Base-by-base conservation (phyloP, 2,888 invertebrate species). In the Nebria brevicollis region DNA sequence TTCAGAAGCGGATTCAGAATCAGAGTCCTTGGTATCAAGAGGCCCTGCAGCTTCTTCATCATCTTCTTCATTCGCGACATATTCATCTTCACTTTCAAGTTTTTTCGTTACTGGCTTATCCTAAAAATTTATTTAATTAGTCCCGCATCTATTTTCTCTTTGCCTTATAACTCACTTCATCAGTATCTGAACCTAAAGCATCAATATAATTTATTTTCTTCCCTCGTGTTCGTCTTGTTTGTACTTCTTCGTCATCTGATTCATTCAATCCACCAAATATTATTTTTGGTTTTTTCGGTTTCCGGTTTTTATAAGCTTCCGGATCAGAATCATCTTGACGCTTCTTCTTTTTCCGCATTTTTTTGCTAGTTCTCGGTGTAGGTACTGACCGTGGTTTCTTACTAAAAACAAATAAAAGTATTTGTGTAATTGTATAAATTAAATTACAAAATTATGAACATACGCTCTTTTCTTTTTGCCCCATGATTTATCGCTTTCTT, bases 201-300 rank as follows among this genome's bases (percentile, higher is more conserved):
- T 95, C 96, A 3, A 94, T 93, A 86, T 96, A 96, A 87, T 94
- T 93, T 83, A 94, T 94, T 88, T 94, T 94, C 85, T 92, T 91
- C 83, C 94, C 95, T 6, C 95, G 88, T 0, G 95, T 95, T 83
- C 94, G 90, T 85, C 94, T 91, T 77, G 92, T 91, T 82, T 93
- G 90, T 66, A 91, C 91, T 89, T 92, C 92, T 85, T 93, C 93
- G 75, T 88, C 87, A 43, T 87, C 88, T 26, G 89, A 89, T 70
- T 89, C 91, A 84, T 91, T 91, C 83, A 92, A 89, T 0, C 92
- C 92, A 11, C 92, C 92, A 87, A 91, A 92, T n/a, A 91, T 92
- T 82, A 89, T 88, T 83, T 87, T 88, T 2, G 88, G 86, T 82
- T 89, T 89, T 66, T 87, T 86, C 76, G 88, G 87, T 43, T 86